Conservation (phyloP, 2,113 vertebrate species). For the Microtus montanus region DNA sequence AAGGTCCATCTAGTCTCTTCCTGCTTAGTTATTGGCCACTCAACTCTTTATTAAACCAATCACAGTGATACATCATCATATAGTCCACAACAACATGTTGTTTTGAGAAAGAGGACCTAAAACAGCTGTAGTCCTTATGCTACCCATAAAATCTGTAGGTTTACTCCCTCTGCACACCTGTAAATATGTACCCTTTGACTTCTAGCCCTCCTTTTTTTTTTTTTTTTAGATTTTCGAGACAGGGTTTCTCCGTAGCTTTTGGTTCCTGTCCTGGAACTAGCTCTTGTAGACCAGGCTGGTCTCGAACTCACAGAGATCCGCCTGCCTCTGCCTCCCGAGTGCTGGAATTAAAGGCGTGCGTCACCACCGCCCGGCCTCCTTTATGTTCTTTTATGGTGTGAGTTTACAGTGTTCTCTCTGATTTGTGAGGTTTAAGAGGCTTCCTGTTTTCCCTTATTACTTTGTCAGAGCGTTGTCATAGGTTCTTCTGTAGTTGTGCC, state of each 20-base stretch:
- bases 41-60: too few species aligned
- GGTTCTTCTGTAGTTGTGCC: background rate
- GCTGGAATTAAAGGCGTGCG: too few species aligned
- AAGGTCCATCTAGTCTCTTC: too few species aligned
- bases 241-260: too few species aligned
- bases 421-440: background rate
- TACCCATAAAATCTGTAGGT: background rate
- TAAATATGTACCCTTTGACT: background rate
- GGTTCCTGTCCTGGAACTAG: too few species aligned
- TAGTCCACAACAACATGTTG: background rate
- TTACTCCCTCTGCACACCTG: background rate
- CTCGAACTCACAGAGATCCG: too few species aligned
- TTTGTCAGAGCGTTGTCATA: background rate
- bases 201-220: too few species aligned
- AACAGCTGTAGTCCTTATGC: background rate
- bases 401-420: background rate
- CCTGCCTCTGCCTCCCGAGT: too few species aligned
- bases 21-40: too few species aligned
- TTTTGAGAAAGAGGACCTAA: background rate
- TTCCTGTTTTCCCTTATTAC: conserved; percentile 32
- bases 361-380: background rate
- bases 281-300: too few species aligned
- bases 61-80: too few species aligned
- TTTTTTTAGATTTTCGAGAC: too few species aligned
- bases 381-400: background rate